Evolutionary conservation across 2,797 vertebrate species (phyloP).

Genomic region (Gephyroberyx darwinii): DNA sequence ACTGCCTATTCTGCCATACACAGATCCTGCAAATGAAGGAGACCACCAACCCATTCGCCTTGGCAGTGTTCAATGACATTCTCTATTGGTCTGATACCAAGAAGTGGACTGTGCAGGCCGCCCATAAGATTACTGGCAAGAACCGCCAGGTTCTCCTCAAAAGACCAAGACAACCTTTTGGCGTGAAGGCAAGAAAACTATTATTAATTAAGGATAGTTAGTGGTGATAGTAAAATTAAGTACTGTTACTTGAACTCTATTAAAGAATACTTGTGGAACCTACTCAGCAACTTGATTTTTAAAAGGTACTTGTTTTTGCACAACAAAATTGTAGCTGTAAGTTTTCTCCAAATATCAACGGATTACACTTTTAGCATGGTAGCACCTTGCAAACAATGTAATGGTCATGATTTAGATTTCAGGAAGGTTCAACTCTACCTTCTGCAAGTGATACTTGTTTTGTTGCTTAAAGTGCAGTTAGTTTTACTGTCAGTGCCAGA

Average conservation of each 20-base stretch:
- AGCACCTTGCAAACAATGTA: no score
- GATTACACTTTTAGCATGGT: no score
- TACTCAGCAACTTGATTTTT: neutral
- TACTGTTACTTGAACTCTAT: no score
- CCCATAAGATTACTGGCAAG: slow-evolving; percentile 87
- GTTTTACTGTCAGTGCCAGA: no score
- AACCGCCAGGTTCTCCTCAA: slow-evolving; percentile 83
- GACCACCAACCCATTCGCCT: slow-evolving; percentile 85
- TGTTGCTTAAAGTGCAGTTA: no score
- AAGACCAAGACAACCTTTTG: slow-evolving; percentile 83
- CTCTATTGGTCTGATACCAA: slow-evolving; percentile 91
- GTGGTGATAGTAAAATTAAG: neutral
- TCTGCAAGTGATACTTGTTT: no score
- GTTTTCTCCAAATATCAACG: no score
- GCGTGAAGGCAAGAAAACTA: slow-evolving; percentile 83
- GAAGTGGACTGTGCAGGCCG: slow-evolving; percentile 81
- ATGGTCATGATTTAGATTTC: no score
- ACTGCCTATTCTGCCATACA: neutral
- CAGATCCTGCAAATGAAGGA: slow-evolving; percentile 88
- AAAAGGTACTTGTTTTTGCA: neutral
- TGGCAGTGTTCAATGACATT: slow-evolving; percentile 86
- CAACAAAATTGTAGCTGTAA: no score
- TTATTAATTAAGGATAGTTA: neutral
- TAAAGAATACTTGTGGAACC: neutral
- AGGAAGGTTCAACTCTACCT: no score